Conservation (phyloP, 2,113 vertebrate species). For the Strix aluco region DNA sequence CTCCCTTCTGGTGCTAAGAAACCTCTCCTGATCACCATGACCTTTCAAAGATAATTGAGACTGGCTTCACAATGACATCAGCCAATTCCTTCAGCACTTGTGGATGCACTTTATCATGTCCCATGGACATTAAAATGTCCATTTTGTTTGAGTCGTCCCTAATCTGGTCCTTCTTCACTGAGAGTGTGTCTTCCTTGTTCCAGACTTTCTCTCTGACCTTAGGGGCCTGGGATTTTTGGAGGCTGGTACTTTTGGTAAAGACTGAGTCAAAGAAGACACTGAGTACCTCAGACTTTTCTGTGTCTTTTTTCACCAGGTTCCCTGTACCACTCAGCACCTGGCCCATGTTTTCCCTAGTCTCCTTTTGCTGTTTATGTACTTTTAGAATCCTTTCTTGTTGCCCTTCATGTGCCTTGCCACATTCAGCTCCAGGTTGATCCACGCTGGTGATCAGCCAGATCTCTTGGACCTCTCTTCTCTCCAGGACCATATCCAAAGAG, state of each 20-base stretch:
- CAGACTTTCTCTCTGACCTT: not conserved
- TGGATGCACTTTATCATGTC: not conserved
- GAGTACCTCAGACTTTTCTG: not conserved
- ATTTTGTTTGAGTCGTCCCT: not conserved
- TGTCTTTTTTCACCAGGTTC: not conserved
- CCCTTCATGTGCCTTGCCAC: not conserved
- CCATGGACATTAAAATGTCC: not conserved
- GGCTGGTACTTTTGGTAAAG: not conserved
- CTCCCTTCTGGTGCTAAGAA: not conserved
- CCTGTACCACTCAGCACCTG: not conserved
- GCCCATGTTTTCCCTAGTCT: not conserved
- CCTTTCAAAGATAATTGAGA: not conserved
- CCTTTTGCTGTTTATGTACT: not conserved
- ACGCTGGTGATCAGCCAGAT: not conserved
- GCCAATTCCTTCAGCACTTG: not conserved
- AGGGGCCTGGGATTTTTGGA: not conserved
- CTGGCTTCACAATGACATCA: not conserved
- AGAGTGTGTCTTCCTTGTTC: not conserved
- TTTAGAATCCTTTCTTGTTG: not conserved
- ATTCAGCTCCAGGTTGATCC: not conserved
- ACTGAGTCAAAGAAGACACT: not conserved
- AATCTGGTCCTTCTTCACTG: not conserved
- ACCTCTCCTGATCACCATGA: not conserved
- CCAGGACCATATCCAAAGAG: not conserved
- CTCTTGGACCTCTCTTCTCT: not conserved